Percentiles rank a stretch among this genome's conserved stretches.
Evolutionary conservation across 2,113 vertebrate genomes (phyloP).

Genomic region (Coregonus clupeaformis): DNA sequence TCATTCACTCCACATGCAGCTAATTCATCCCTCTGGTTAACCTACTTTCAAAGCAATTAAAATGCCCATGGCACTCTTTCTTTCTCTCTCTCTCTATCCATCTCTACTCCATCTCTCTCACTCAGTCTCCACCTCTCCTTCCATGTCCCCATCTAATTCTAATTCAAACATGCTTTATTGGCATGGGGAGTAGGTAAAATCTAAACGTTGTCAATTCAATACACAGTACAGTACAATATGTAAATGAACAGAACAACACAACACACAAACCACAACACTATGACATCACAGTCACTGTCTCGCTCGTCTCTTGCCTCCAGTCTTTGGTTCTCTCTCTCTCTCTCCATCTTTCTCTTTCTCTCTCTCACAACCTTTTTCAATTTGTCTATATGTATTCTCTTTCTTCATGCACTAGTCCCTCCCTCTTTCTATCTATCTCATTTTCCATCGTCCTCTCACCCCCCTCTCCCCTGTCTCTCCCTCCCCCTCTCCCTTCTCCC

Average conservation of each 20-base stretch:
- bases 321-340: no score
- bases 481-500: background rate
- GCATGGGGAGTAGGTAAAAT: no score
- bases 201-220: no score
- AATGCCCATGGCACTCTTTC: slow-evolving; percentile 17
- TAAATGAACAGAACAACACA: no score
- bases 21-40: slow-evolving; percentile 45
- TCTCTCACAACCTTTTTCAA: background rate
- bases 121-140: background rate
- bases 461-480: background rate
- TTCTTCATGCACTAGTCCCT: background rate
- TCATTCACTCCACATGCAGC: slow-evolving; percentile 31
- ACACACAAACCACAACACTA: no score
- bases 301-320: background rate
- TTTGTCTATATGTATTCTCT: background rate
- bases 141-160: background rate
- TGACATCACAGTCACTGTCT: background rate
- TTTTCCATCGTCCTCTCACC: background rate
- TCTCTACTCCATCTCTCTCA: background rate
- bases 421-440: background rate
- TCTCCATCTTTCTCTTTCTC: background rate
- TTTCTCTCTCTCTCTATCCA: slow-evolving; percentile 15
- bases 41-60: slow-evolving; percentile 50
- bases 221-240: no score
- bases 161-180: no score